Base-by-base conservation (phyloP, 2,888 invertebrate species). In the Caradrina clavipalpis region DNA sequence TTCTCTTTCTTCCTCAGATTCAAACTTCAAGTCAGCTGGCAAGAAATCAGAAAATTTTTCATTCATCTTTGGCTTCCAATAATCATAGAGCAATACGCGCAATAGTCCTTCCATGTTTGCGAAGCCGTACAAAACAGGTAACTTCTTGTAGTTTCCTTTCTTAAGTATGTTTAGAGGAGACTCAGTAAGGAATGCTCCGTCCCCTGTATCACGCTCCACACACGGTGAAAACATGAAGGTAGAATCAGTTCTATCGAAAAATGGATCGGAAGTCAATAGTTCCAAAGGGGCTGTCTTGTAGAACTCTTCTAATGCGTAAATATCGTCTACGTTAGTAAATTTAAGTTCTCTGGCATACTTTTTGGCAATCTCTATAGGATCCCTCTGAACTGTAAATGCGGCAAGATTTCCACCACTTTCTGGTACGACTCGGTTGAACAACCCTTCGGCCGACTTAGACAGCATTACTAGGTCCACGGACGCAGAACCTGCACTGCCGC, bases 21-120 rank as follows among this genome's bases (percentile, higher is more conserved):
- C 62, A 78, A 93, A 93, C n/a, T 83, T 65, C 10, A 93, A 78
- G 63, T 92, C 90, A 55, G 76, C 83, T 1, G 92, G 91, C 21
- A 93, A 42, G 87, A 15, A 70, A 19, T 60, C 50, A 22, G 70
- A 55, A 56, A 70, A 60, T 0, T 56, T 70, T 50, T 86, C 74
- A 80, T 92, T 92, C 90, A 93, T 92, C 60, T 58, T 75, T 1
- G 73, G 8, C 58, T 85, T 88, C 88, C 88, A 90, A 0, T 15
- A 0, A 3, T 89, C 86, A 68, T 0, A 76, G 35, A 0, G 39
- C 19, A 8, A 87, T 21, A n/a, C n/a, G 10, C 89, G 81, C 0
- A 89, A 3, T 15, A 88, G 64, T 0, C 92, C 91, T 80, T 92
- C 91, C 83, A 82, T 85, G 42, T 87, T 74, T 39, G 83, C 49